Percentiles rank a stretch among this genome's conserved stretches.
Conservation (phyloP, 2,888 invertebrate species). For the Pollenia angustigena region DNA sequence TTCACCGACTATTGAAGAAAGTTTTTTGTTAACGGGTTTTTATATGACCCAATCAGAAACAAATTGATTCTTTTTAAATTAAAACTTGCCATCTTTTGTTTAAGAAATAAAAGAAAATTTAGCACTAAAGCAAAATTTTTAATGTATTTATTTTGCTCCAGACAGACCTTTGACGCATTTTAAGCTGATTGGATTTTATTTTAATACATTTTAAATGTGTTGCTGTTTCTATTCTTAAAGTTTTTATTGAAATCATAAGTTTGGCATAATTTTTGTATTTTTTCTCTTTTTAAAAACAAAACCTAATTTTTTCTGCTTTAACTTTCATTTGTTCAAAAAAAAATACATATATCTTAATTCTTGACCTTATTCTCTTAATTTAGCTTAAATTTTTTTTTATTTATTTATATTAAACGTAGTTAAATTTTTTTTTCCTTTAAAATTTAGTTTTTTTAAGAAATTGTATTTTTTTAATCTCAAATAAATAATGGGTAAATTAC, state of each 20-base stretch:
- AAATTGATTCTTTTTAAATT: not conserved
- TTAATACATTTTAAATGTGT: too few species aligned
- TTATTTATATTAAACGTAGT: not conserved
- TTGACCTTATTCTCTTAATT: conserved; percentile 19
- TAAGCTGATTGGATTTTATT: too few species aligned
- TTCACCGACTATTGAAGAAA: conserved; percentile 77
- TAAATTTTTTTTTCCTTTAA: not conserved
- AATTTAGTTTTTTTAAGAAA: not conserved
- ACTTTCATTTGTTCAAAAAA: conserved; percentile 25
- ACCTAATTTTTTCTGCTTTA: not conserved
- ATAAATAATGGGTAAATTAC: too few species aligned
- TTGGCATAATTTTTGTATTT: not conserved
- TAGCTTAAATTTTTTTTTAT: not conserved
- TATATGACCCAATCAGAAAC: conserved; percentile 75
- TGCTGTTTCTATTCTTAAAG: too few species aligned
- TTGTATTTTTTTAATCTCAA: not conserved
- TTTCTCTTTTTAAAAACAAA: not conserved
- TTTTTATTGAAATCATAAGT: not conserved
- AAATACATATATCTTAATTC: not conserved
- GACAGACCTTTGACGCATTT: too few species aligned
- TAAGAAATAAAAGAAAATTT: not conserved
- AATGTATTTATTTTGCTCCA: not conserved
- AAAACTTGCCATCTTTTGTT: not conserved
- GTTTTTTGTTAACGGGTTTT: conserved; percentile 76
- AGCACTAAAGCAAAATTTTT: not conserved